A percentile compares a stretch with the other conserved stretches of the same genome.
Evolutionary conservation across 2,888 invertebrate species (phyloP).

Genomic region (Diplolepis rosae): DNA sequence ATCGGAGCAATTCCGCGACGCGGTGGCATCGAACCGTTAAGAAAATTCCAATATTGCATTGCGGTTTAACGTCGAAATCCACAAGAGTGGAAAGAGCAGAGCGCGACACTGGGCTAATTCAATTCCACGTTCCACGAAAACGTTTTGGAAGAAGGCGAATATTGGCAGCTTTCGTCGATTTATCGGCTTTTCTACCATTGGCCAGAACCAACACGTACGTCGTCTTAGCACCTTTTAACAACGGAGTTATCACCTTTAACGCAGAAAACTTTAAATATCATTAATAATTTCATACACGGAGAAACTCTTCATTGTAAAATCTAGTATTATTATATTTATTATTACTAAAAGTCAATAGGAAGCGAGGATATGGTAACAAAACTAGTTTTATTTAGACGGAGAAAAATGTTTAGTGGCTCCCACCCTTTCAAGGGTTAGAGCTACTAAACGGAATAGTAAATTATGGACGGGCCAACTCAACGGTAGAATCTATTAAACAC

Average conservation of each 20-base stretch:
- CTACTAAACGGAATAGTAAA: too few relatives aligned
- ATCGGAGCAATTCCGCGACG: background rate
- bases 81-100: conserved; percentile 21
- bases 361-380: too few relatives aligned
- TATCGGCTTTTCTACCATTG: conserved; percentile 21
- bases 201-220: conserved; percentile 22
- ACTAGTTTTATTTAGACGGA: too few relatives aligned
- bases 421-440: too few relatives aligned
- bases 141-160: conserved; percentile 32
- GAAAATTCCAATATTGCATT: conserved; percentile 29
- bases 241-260: background rate
- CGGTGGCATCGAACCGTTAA: background rate
- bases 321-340: too few relatives aligned
- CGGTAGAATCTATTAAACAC: too few relatives aligned
- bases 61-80: conserved; percentile 29
- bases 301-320: too few relatives aligned
- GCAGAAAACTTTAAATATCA: too few relatives aligned
- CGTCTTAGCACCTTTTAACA: background rate
- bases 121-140: conserved; percentile 29
- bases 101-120: conserved; percentile 36
- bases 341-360: too few relatives aligned
- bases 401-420: too few relatives aligned
- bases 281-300: too few relatives aligned
- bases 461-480: too few relatives aligned
- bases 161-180: conserved; percentile 31